Evolutionary conservation across 2,113 vertebrate species (phyloP), one percentile per base, ranked within the genome.

Genomic region (Larimichthys crocea): DNA sequence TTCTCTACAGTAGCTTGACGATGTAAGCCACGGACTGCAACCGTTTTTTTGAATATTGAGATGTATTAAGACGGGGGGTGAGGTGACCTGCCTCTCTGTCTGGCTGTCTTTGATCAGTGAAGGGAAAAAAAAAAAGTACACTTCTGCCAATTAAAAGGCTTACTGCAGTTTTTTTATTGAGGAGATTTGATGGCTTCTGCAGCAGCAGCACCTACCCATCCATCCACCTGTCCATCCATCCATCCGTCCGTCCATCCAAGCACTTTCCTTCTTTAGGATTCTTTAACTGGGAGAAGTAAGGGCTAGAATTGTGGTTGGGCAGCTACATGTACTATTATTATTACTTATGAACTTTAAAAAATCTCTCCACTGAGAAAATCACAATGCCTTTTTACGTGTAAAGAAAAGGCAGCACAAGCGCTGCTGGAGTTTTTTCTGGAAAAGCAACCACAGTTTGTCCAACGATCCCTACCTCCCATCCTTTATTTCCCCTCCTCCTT

Each of bases 261-360:
- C 89, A 91, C 91, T 92, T 89, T 93, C 77, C 73, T 89, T 90
- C 89, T 89, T 90, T 86, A 90, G 84, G 84, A 79, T 92, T 90
- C 77, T 92, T 86, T 91, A 88, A 90, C 89, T 90, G 93, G 94
- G 94, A 94, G 92, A 94, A 89, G 92, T 94, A 96, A 95, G 95
- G 95, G 95, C 95, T 96, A 95, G 86, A 93, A 83, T 90, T 93
- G 93, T 94, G 95, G 94, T 94, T 90, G 94, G 93, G 94, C 94
- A 96, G 94, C 95, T 95, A 95, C 93, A 90, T 84, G 85, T 94
- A 40, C 35, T 40, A 83, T 88, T 80, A 81, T 76, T 90, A 78
- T 84, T 92, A 90, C 90, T 86, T 84, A 83, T 91, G 70, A 92
- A 92, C 86, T 92, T 77, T 50, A 83, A 79, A 35, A 91, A 83